A percentile compares a stretch with the other conserved stretches of the same genome.
These are phyloP conservation scores for Tetragonisca angustula DNA, from an alignment of 2,888 invertebrate genomes.

Conservation along the genomic window DNA sequence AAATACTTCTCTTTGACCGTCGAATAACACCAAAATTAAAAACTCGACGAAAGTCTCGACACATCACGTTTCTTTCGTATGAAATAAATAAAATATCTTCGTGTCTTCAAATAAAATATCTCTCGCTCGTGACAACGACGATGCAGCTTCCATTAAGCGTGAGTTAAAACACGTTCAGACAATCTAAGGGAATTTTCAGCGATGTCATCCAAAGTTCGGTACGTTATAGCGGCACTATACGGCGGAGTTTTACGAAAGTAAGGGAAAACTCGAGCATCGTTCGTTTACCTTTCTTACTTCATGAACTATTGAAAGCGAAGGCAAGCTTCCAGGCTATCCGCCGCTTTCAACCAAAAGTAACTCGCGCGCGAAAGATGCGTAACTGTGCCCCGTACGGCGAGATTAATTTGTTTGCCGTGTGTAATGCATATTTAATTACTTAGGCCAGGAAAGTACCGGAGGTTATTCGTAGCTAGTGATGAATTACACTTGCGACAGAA, in stretches of 20 bases:
- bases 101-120: neutral
- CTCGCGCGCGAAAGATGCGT: neutral
- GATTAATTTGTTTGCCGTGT: constrained; percentile 41
- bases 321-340: constrained; percentile 4
- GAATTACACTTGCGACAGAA: neutral
- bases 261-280: constrained; percentile 8
- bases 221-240: neutral
- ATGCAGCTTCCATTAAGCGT: neutral
- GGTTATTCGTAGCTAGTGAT: neutral
- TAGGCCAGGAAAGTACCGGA: neutral
- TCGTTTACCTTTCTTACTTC: constrained; percentile 10
- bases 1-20: neutral
- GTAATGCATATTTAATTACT: constrained; percentile 45
- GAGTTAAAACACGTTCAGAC: neutral
- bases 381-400: neutral
- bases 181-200: neutral
- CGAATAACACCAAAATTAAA: neutral
- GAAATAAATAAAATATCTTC: neutral
- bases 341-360: neutral
- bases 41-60: neutral
- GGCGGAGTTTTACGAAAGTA: neutral
- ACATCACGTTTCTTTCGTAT: neutral
- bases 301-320: constrained; percentile 32
- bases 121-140: neutral
- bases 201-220: neutral